phyloP scores from a whole-genome alignment of 2,888 invertebrate species.

The Aromia moschata region DNA sequence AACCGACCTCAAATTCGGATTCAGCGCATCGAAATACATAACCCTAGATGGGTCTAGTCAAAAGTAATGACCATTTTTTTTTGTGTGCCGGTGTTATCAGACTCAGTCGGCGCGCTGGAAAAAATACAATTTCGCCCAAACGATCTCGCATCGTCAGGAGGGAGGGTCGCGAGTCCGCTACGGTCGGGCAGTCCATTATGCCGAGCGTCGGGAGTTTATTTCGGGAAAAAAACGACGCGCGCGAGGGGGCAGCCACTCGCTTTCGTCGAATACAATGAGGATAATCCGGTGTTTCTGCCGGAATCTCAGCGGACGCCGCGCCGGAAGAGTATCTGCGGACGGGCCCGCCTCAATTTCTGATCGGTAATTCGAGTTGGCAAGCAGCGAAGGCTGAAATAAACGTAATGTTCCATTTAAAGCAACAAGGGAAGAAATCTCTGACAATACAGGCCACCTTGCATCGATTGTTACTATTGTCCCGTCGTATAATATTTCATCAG shows the following conservation, averaged over 20 bases:
- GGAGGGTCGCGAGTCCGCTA: constrained; percentile 9
- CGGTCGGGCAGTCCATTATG: constrained; percentile 16
- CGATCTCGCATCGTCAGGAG: constrained; percentile 10
- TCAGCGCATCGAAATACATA: too few species aligned
- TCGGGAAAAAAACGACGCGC: constrained; percentile 47
- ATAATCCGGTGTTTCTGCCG: constrained; percentile 38
- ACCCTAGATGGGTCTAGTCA: too few species aligned
- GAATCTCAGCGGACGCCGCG: constrained; percentile 16
- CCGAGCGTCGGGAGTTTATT: constrained; percentile 40
- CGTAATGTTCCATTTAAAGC: too few species aligned
- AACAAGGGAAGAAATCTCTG: too few species aligned
- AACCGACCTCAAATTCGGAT: too few species aligned
- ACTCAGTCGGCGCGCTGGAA: constrained; percentile 20
- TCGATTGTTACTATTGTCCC: too few species aligned
- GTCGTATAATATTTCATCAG: too few species aligned
- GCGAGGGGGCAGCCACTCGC: constrained; percentile 31
- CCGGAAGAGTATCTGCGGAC: constrained; percentile 19
- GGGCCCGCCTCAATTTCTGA: not conserved
- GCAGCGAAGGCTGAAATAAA: too few species aligned
- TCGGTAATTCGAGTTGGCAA: too few species aligned
- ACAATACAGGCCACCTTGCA: too few species aligned
- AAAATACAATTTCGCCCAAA: constrained; percentile 20
- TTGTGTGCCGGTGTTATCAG: too few species aligned
- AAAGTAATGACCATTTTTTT: too few species aligned
- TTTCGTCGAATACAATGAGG: constrained; percentile 36